A percentile compares a stretch with the other conserved stretches of the same genome.
phyloP scores from a whole-genome alignment of 2,888 invertebrate species.

The Sepiola atlantica region DNA sequence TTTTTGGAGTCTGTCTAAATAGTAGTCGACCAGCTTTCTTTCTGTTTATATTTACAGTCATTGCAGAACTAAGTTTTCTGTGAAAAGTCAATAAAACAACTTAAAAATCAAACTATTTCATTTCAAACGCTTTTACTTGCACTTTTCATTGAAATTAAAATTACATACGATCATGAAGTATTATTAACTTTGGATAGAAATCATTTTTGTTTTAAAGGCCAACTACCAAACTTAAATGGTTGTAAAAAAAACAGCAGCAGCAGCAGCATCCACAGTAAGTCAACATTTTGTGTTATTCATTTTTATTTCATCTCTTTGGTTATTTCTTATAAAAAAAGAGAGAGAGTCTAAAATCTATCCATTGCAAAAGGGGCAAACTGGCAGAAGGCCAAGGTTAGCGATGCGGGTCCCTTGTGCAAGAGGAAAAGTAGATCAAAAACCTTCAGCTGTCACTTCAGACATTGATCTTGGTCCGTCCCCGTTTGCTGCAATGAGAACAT shows the following conservation, averaged over 20 bases:
- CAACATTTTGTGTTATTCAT: too few species aligned
- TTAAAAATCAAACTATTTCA: not conserved
- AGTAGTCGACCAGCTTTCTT: not conserved
- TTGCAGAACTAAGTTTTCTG: not conserved
- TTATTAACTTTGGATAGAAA: not conserved
- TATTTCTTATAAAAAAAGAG: too few species aligned
- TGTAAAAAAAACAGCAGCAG: not conserved
- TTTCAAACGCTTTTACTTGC: not conserved
- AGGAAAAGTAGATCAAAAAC: too few species aligned
- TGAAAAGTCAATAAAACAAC: not conserved
- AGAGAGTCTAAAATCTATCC: too few species aligned
- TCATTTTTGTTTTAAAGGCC: not conserved
- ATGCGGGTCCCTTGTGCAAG: too few species aligned
- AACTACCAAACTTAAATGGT: not conserved
- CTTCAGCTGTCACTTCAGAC: too few species aligned
- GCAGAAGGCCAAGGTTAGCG: too few species aligned
- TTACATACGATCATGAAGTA: not conserved
- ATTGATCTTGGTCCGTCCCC: too few species aligned
- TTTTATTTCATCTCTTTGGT: too few species aligned
- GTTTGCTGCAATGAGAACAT: too few species aligned
- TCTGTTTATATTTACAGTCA: not conserved
- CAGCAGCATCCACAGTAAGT: not conserved
- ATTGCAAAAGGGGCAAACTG: too few species aligned
- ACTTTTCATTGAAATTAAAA: not conserved
- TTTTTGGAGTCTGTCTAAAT: not conserved